Evolutionary conservation across 2,888 invertebrate species (phyloP).

Genomic region (Andrena flavipes): DNA sequence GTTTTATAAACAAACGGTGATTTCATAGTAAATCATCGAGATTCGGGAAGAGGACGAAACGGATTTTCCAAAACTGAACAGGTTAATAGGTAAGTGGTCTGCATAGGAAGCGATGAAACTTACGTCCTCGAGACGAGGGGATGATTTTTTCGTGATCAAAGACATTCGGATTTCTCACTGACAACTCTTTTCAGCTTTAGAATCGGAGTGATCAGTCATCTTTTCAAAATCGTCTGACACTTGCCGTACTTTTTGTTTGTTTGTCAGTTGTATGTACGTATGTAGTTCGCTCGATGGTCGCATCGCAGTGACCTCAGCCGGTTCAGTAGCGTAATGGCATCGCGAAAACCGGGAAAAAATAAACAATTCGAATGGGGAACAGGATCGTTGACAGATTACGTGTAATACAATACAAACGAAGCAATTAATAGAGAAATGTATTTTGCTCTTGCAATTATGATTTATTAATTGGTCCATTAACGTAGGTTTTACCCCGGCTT

Average conservation of each 20-base stretch:
- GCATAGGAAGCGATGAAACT: constrained; percentile 51
- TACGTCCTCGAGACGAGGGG: constrained; percentile 70
- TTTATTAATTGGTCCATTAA: constrained; percentile 10
- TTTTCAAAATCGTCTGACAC: constrained; percentile 70
- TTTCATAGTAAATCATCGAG: constrained; percentile 9
- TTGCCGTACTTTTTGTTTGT: constrained; percentile 76
- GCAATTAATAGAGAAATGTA: neutral
- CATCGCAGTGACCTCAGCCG: constrained; percentile 2
- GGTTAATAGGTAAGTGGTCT: constrained; percentile 47
- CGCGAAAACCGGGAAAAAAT: neutral
- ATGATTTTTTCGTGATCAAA: constrained; percentile 58
- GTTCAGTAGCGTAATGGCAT: neutral
- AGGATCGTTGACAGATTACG: neutral
- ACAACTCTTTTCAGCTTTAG: constrained; percentile 21
- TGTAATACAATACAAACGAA: neutral
- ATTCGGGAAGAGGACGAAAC: neutral
- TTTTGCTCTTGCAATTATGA: neutral
- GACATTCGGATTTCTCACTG: constrained; percentile 65
- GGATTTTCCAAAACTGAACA: constrained; percentile 4
- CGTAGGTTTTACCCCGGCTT: neutral
- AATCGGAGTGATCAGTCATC: constrained; percentile 62
- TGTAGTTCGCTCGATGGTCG: constrained; percentile 47
- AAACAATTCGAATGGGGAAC: neutral
- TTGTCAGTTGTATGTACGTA: constrained; percentile 57
- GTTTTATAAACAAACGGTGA: neutral